Percentiles rank a stretch among this genome's conserved stretches.
These are phyloP conservation scores for Eulithis prunata DNA, from an alignment of 2,888 invertebrate genomes.

Conservation along the genomic window DNA sequence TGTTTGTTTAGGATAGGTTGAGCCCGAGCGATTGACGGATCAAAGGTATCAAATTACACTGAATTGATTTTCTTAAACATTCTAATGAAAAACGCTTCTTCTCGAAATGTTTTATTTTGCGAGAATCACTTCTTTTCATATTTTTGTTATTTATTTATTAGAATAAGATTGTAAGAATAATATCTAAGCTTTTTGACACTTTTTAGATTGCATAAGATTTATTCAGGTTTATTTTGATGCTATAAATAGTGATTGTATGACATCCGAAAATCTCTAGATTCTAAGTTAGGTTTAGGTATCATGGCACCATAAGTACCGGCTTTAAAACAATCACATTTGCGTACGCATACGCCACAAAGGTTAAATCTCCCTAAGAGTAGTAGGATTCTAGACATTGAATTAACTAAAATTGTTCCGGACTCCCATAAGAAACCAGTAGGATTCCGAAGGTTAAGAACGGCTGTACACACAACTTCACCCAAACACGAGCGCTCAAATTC, in stretches of 20 bases:
- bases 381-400: neutral
- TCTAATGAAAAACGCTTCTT: constrained; percentile 12
- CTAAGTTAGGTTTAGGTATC: too few species aligned
- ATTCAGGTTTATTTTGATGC: too few species aligned
- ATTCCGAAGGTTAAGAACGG: too few species aligned
- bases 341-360: too few species aligned
- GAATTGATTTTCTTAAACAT: constrained; percentile 52
- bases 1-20: constrained; percentile 68
- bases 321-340: too few species aligned
- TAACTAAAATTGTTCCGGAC: neutral
- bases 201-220: too few species aligned
- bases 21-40: constrained; percentile 64
- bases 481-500: neutral
- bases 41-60: constrained; percentile 61
- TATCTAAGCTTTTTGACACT: too few species aligned
- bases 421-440: neutral
- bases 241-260: too few species aligned
- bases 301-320: too few species aligned
- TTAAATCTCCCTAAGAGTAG: too few species aligned
- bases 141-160: neutral
- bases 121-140: neutral
- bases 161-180: neutral
- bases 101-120: constrained; percentile 8
- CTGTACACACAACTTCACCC: too few species aligned
- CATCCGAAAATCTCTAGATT: too few species aligned